Conservation (phyloP, 2,797 vertebrate genomes). For the Acomys russatus region DNA sequence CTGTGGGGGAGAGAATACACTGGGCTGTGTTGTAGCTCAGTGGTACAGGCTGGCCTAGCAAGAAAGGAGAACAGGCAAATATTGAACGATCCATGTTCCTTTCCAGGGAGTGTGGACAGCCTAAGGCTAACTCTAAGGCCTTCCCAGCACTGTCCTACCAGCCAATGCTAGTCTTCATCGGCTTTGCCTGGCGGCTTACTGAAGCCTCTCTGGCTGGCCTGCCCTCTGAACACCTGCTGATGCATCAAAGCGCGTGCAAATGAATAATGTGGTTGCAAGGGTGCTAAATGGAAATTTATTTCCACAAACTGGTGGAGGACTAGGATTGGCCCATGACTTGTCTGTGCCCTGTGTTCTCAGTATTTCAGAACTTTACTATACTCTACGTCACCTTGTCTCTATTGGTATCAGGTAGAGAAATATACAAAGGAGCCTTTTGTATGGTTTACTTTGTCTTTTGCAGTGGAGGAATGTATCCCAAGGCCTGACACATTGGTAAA, state of each 20-base stretch:
- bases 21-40: neutral
- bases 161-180: slow-evolving; percentile 76
- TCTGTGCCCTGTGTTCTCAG: neutral
- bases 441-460: neutral
- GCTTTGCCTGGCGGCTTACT: slow-evolving; percentile 74
- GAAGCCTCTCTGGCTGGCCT: slow-evolving; percentile 79
- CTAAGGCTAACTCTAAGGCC: slow-evolving; percentile 75
- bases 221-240: slow-evolving; percentile 74
- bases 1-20: neutral
- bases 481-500: neutral
- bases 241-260: neutral
- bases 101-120: slow-evolving; percentile 80
- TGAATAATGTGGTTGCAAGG: too few relatives aligned
- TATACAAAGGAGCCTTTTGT: neutral
- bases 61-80: slow-evolving; percentile 66
- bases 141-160: slow-evolving; percentile 75
- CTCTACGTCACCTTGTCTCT: neutral
- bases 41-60: neutral
- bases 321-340: neutral
- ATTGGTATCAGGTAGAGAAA: neutral
- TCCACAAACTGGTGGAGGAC: neutral
- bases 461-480: neutral
- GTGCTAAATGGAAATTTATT: neutral
- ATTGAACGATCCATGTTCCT: slow-evolving; percentile 81
- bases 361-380: neutral